Conservation (phyloP, 2,888 invertebrate genomes). For the Drosophila aldrichi region DNA sequence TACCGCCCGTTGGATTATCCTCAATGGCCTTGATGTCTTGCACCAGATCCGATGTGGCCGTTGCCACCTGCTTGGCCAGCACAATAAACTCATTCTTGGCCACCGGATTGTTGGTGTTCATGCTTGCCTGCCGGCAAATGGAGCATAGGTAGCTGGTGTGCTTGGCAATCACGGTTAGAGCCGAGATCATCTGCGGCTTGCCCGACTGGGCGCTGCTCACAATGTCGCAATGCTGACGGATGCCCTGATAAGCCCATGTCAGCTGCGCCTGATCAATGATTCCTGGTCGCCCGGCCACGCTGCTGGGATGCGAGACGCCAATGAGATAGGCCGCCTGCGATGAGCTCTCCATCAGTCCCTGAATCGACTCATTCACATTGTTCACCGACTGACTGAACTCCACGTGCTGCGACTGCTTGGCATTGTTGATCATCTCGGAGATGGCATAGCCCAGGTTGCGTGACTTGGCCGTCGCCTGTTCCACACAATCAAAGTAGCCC, state of each 20-base stretch:
- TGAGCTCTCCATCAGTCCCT: conserved; percentile 95
- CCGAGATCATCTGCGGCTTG: conserved; percentile 94
- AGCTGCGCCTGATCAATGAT: conserved; percentile 95
- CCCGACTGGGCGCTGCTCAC: conserved; percentile 90
- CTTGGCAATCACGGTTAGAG: conserved; percentile 97
- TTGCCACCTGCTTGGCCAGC: conserved; percentile 98
- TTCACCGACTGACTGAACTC: conserved; percentile 94
- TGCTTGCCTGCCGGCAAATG: conserved; percentile 96
- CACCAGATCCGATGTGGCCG: conserved; percentile 96
- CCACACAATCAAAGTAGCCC: conserved; percentile 97
- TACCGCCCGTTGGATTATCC: conserved; percentile 92
- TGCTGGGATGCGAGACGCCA: conserved; percentile 96
- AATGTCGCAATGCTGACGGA: conserved; percentile 94
- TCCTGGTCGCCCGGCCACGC: conserved; percentile 94
- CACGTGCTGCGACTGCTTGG: conserved; percentile 94
- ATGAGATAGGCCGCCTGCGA: conserved; percentile 98
- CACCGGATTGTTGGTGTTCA: conserved; percentile 94
- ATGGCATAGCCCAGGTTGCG: conserved; percentile 94
- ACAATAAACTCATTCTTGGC: conserved; percentile 99
- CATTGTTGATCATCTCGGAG: conserved; percentile 97
- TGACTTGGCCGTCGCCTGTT: conserved; percentile 95
- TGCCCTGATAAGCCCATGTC: conserved; percentile 94
- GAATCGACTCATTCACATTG: conserved; percentile 94
- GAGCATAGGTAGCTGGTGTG: conserved; percentile 98
- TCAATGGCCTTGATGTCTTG: conserved; percentile 97